A percentile compares a stretch with the other conserved stretches of the same genome.
phyloP scores from a whole-genome alignment of 2,113 vertebrate species.

The Lipotes vexillifer region DNA sequence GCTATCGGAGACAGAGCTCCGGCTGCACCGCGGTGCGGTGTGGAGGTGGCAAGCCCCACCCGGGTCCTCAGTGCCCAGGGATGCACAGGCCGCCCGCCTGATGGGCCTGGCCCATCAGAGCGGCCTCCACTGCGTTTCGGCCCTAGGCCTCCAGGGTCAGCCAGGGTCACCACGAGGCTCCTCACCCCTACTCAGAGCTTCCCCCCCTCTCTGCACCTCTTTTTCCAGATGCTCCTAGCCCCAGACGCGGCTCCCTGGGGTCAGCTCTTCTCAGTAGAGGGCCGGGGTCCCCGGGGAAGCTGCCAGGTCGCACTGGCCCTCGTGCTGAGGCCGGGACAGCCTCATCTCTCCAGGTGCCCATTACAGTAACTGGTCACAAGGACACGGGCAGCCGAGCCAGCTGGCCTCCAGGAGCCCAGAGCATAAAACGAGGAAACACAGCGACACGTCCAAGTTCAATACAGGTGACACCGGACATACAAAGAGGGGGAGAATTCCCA shows the following conservation, averaged over 20 bases:
- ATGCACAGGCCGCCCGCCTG: neutral
- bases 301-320: neutral
- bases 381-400: neutral
- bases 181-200: neutral
- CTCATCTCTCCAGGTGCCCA: neutral
- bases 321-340: neutral
- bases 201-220: neutral
- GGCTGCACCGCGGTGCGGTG: accelerated
- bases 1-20: neutral
- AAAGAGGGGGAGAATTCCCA: no score
- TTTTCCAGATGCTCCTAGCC: neutral
- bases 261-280: neutral
- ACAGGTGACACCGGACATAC: no score
- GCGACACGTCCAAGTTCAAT: no score
- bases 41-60: neutral
- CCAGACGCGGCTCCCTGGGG: neutral
- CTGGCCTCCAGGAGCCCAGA: neutral
- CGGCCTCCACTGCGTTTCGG: neutral
- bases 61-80: neutral
- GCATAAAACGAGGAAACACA: neutral
- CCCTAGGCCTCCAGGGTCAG: neutral
- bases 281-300: neutral
- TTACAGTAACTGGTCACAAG: neutral
- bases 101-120: neutral
- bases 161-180: neutral